phyloP scores from a whole-genome alignment of 2,888 invertebrate genomes.

The Malthinus flaveolus region DNA sequence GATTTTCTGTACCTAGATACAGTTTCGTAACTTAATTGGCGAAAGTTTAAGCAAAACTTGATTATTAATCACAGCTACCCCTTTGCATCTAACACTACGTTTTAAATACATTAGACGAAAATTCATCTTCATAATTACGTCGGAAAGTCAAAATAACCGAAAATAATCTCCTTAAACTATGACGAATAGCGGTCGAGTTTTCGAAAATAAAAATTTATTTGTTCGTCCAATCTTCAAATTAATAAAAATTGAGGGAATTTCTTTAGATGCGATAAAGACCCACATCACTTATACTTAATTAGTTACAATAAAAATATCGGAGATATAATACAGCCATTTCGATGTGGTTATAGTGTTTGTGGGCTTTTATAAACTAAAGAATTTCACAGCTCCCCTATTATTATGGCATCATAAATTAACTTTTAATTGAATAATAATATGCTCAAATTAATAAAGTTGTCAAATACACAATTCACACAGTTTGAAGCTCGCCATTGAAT shows the following conservation, averaged over 20 bases:
- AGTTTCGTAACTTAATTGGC: no score
- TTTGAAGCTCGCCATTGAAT: no score
- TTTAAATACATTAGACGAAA: no score
- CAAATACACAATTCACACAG: background rate
- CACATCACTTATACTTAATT: conserved; percentile 27
- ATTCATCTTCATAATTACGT: no score
- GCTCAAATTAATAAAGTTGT: conserved; percentile 3
- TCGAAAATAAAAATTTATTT: background rate
- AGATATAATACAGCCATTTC: conserved; percentile 19
- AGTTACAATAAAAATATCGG: conserved; percentile 22
- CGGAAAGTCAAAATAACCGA: no score
- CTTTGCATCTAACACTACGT: no score
- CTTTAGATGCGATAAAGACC: conserved; percentile 18
- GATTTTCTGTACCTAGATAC: no score
- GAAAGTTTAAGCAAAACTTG: no score
- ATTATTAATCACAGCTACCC: no score
- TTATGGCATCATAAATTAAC: conserved; percentile 8
- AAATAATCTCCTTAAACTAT: background rate
- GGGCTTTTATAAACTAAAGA: background rate
- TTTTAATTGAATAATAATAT: conserved; percentile 16
- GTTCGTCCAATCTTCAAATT: background rate
- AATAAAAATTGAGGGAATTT: conserved; percentile 2
- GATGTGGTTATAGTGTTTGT: conserved; percentile 18
- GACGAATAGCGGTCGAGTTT: background rate
- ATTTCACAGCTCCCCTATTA: conserved; percentile 24